Conservation (phyloP, 2,888 invertebrate genomes). For the Pemphredon lugubris region DNA sequence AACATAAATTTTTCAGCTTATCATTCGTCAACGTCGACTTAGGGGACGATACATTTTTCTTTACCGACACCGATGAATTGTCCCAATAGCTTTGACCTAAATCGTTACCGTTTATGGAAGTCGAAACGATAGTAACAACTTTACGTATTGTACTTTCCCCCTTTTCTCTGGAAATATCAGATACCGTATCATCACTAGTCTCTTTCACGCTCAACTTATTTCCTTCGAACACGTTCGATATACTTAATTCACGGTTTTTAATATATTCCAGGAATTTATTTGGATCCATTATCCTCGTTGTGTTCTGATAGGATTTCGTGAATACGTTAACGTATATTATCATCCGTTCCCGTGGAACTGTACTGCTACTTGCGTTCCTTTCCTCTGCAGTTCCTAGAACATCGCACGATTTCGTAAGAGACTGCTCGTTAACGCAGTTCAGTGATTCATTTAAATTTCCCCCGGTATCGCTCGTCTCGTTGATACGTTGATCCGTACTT, state of each 20-base stretch:
- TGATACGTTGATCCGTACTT: neutral
- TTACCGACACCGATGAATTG: neutral
- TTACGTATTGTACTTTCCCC: constrained; percentile 41
- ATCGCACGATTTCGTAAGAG: no score
- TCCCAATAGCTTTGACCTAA: neutral
- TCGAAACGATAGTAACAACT: constrained; percentile 63
- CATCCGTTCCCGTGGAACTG: constrained; percentile 50
- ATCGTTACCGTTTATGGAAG: constrained; percentile 47
- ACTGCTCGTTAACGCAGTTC: no score
- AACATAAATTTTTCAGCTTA: constrained; percentile 44
- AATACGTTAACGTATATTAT: constrained; percentile 69
- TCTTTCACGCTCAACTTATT: neutral
- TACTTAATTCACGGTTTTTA: constrained; percentile 54
- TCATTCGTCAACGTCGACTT: constrained; percentile 20
- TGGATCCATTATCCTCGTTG: constrained; percentile 62
- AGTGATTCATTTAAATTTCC: neutral
- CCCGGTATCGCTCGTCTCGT: neutral
- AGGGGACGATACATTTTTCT: constrained; percentile 6
- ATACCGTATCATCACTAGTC: neutral
- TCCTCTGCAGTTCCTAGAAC: neutral
- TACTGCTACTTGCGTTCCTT: neutral
- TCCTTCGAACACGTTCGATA: constrained; percentile 21
- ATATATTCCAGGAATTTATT: constrained; percentile 65
- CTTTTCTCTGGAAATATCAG: neutral
- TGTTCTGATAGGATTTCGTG: constrained; percentile 58